Conservation (phyloP, 2,113 vertebrate genomes). For the Xiphias gladius region DNA sequence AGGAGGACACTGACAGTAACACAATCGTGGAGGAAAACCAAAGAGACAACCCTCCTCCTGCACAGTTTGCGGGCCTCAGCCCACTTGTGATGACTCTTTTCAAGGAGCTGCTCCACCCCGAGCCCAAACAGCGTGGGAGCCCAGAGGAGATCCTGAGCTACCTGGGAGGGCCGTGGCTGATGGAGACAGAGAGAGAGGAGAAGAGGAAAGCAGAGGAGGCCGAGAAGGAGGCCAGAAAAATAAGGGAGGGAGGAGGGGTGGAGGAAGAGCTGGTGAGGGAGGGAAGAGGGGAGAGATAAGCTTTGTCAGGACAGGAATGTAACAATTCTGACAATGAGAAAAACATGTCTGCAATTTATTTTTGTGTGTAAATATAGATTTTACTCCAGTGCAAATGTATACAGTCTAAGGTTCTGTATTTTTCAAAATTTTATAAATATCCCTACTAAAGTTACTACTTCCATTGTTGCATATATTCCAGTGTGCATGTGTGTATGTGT, state of each 20-base stretch:
- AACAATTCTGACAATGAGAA: background rate
- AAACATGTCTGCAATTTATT: background rate
- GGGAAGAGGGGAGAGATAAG: constrained; percentile 82
- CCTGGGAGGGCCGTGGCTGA: constrained; percentile 84
- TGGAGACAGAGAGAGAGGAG: constrained; percentile 80
- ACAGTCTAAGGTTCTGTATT: constrained; percentile 48
- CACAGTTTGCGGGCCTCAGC: constrained; percentile 85
- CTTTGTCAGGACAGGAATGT: background rate
- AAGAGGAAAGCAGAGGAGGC: constrained; percentile 78
- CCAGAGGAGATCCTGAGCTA: constrained; percentile 88
- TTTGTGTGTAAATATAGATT: constrained; percentile 34
- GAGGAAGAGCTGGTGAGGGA: constrained; percentile 75
- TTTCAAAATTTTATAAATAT: constrained; percentile 64
- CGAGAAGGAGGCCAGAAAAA: constrained; percentile 78
- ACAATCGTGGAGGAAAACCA: constrained; percentile 51
- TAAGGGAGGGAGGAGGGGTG: constrained; percentile 75
- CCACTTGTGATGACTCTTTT: constrained; percentile 84
- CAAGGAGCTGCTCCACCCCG: constrained; percentile 86
- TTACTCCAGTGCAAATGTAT: background rate
- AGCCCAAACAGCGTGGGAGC: constrained; percentile 84
- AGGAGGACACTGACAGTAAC: constrained; percentile 41
- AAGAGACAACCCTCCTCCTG: constrained; percentile 72
- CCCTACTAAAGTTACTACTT: constrained; percentile 9
- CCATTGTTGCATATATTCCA: constrained; percentile 40
- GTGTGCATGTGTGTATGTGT: constrained; percentile 29